Percentiles rank a stretch among this genome's conserved stretches.
Evolutionary conservation across 1,140 invertebrate genomes (phyloP).

Genomic region (Lordiphosa collinella): DNA sequence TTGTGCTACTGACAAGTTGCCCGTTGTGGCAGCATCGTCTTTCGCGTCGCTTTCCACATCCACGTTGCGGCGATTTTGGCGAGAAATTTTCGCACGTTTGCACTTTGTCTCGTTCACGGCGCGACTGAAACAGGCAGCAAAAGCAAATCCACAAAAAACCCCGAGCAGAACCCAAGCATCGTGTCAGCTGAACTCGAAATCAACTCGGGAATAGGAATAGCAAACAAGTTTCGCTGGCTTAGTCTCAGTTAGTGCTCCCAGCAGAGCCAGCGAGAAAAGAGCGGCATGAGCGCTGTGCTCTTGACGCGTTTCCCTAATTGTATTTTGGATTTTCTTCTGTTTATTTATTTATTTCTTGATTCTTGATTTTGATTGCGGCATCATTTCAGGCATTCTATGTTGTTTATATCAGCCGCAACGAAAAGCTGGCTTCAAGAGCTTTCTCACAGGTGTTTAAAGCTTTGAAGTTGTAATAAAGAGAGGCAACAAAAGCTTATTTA

Average conservation of each 20-base stretch:
- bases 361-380: neutral
- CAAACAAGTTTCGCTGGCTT: conserved; percentile 4
- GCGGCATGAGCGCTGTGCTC: neutral
- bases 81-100: conserved; percentile 56
- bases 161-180: conserved; percentile 10
- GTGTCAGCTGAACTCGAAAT: conserved; percentile 20
- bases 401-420: conserved; percentile 42
- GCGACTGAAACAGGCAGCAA: conserved; percentile 48
- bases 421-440: conserved; percentile 36
- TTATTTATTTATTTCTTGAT: conserved; percentile 52
- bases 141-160: conserved; percentile 27
- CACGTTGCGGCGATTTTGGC: conserved; percentile 44
- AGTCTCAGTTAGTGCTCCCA: neutral
- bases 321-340: conserved; percentile 31
- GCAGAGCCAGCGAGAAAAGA: neutral
- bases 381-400: conserved; percentile 5
- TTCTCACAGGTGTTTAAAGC: conserved; percentile 53
- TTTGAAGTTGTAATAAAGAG: conserved; percentile 38
- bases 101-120: conserved; percentile 60
- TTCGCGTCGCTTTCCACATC: conserved; percentile 25
- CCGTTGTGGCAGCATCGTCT: conserved; percentile 54
- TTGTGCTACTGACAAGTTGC: conserved; percentile 31
- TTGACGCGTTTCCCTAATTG: conserved; percentile 55
- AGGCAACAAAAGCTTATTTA: conserved; percentile 11
- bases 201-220: neutral